Percentiles rank a stretch among this genome's conserved stretches.
phyloP scores from a whole-genome alignment of 2,113 vertebrate genomes.

The Chrysemys picta region DNA sequence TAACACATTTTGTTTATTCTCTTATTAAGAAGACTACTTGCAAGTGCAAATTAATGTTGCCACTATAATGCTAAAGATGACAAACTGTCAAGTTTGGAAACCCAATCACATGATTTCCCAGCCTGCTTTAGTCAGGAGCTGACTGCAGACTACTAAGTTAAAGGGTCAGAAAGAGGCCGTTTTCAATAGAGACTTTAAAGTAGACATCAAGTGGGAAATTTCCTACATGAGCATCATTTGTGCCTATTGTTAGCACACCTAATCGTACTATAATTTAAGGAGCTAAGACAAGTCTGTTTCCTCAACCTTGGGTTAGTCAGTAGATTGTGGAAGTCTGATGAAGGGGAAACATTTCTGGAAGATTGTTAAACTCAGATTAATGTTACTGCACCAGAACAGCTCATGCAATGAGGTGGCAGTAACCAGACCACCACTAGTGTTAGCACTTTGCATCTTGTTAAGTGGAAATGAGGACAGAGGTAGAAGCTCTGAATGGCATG shows the following conservation, averaged over 20 bases:
- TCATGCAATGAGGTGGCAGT: neutral
- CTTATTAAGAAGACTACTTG: neutral
- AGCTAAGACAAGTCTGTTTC: neutral
- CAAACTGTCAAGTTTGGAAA: neutral
- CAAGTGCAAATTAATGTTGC: neutral
- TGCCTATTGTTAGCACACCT: rapidly evolving
- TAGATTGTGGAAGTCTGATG: neutral
- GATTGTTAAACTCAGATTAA: neutral
- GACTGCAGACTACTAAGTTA: too few relatives aligned
- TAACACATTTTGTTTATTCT: neutral
- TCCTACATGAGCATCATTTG: neutral
- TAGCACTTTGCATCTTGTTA: neutral
- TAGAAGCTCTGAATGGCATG: neutral
- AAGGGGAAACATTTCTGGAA: neutral
- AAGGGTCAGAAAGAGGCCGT: neutral
- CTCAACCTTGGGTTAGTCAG: neutral
- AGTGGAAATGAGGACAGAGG: neutral
- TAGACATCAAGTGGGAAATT: neutral
- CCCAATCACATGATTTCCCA: neutral
- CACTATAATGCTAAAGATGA: neutral
- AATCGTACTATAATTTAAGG: rapidly evolving
- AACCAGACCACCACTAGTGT: neutral
- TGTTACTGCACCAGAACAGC: neutral
- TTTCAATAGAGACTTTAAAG: neutral
- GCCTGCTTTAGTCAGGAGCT: neutral